A percentile compares a stretch with the other conserved stretches of the same genome.
Conservation (phyloP, 1,140 invertebrate genomes). For the Pogonognathellus flavescens region DNA sequence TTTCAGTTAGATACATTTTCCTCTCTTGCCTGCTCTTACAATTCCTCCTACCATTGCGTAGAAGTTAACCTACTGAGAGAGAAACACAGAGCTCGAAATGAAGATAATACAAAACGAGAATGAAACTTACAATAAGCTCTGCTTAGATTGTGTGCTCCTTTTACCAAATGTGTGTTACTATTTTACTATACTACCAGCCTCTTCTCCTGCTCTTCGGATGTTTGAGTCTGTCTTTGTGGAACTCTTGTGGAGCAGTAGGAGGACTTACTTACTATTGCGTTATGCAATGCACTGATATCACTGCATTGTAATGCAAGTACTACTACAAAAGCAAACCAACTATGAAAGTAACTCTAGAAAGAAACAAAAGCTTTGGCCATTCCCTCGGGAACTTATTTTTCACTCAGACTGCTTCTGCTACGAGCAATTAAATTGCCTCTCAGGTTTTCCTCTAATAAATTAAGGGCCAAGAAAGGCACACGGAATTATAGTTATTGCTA, state of each 20-base stretch:
- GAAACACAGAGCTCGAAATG: not conserved
- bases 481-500: constrained; percentile 28
- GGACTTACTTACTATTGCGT: no score
- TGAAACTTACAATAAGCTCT: no score
- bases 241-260: no score
- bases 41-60: not conserved
- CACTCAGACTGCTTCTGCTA: constrained; percentile 38
- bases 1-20: not conserved
- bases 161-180: no score
- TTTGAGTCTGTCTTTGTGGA: no score
- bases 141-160: no score
- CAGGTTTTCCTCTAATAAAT: constrained; percentile 47
- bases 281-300: no score
- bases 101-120: not conserved
- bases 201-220: no score
- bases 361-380: constrained; percentile 44
- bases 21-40: not conserved
- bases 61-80: not conserved
- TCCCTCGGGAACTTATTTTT: constrained; percentile 32
- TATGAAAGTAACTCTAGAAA: constrained; percentile 11
- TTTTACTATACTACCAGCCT: no score
- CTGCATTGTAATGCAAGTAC: no score
- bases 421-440: constrained; percentile 44
- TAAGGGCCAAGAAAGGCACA: constrained; percentile 43
- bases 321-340: not conserved